These are phyloP conservation scores for Pocota personata DNA, from an alignment of 2,888 invertebrate species.

Conservation along the genomic window DNA sequence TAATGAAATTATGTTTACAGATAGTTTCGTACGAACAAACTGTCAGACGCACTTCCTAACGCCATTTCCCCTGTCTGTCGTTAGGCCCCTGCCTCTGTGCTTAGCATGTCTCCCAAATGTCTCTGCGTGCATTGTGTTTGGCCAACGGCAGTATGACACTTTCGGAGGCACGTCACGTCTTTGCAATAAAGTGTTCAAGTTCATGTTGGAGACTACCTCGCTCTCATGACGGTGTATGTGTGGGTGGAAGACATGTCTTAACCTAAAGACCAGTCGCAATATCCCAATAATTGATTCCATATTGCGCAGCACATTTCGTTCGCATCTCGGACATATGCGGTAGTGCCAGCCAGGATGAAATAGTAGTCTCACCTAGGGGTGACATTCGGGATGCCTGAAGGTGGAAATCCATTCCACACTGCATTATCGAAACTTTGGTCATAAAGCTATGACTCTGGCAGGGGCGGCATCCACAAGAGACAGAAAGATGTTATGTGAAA, in stretches of 20 bases:
- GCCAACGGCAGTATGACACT: background rate
- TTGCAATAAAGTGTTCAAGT: conserved; percentile 69
- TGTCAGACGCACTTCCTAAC: conserved; percentile 70
- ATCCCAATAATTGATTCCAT: conserved; percentile 61
- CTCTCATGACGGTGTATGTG: conserved; percentile 13
- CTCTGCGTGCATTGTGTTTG: conserved; percentile 47
- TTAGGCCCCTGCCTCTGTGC: background rate
- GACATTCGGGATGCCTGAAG: background rate
- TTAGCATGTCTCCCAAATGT: conserved; percentile 61
- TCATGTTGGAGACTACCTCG: conserved; percentile 44
- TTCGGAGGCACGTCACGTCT: conserved; percentile 60
- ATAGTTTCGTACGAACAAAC: conserved; percentile 40
- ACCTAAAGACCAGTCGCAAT: conserved; percentile 1
- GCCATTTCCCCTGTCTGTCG: conserved; percentile 48
- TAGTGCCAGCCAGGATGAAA: conserved; percentile 15
- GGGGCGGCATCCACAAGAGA: background rate
- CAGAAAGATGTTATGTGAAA: conserved; percentile 32
- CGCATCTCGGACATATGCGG: conserved; percentile 25
- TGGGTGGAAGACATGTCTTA: conserved; percentile 21
- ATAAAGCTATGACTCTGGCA: conserved; percentile 24
- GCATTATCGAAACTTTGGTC: conserved; percentile 51
- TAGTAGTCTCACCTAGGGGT: conserved; percentile 22
- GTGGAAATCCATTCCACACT: conserved; percentile 22
- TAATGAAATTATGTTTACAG: conserved; percentile 60
- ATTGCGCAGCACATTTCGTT: conserved; percentile 50